Conservation (phyloP, 2,888 invertebrate genomes). For the Apomyelois bistriatella region DNA sequence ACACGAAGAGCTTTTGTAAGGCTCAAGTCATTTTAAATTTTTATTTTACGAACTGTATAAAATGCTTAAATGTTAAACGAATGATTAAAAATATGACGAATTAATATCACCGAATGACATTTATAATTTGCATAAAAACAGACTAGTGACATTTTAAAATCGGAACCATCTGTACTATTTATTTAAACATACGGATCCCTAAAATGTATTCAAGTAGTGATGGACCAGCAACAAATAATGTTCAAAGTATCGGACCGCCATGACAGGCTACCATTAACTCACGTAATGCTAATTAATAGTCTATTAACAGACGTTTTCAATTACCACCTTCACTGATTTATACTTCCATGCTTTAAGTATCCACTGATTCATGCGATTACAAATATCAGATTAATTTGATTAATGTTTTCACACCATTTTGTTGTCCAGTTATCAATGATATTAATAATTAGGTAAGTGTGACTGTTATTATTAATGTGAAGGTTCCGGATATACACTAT, state of each 20-base stretch:
- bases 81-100: too few species aligned
- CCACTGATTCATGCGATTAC: conserved; percentile 54
- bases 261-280: conserved; percentile 62
- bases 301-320: conserved; percentile 72
- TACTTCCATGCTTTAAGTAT: conserved; percentile 43
- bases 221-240: conserved; percentile 23
- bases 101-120: too few species aligned
- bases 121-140: too few species aligned
- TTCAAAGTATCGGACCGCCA: conserved; percentile 41
- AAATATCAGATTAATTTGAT: conserved; percentile 50
- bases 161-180: too few species aligned
- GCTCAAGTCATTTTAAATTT: too few species aligned
- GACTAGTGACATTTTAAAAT: too few species aligned
- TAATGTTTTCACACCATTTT: conserved; percentile 34
- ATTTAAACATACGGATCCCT: not conserved
- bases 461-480: not conserved
- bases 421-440: conserved; percentile 21
- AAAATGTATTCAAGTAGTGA: not conserved
- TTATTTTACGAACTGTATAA: too few species aligned
- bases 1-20: too few species aligned
- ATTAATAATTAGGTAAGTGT: not conserved
- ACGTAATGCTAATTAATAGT: conserved; percentile 72
- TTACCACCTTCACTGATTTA: conserved; percentile 69
- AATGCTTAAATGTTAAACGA: too few species aligned
- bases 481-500: not conserved